phyloP scores from a whole-genome alignment of 2,797 vertebrate species.

The Helostoma temminkii region DNA sequence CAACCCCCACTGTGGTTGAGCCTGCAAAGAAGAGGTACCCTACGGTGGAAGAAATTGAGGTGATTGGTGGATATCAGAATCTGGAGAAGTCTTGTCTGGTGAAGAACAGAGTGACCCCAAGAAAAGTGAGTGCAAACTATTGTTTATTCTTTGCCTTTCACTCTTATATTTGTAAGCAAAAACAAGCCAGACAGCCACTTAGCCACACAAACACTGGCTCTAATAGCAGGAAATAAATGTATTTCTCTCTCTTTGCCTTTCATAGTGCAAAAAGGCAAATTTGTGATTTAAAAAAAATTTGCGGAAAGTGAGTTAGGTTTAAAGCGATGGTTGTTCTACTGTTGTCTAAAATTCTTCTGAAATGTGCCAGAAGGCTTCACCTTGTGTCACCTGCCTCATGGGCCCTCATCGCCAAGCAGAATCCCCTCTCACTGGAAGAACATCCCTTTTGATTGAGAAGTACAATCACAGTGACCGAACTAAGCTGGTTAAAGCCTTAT shows the following conservation, averaged over 20 bases:
- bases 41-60: constrained; percentile 91
- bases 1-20: constrained; percentile 29
- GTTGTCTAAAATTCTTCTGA: constrained; percentile 9
- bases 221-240: neutral
- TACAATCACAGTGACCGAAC: constrained; percentile 49
- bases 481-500: constrained; percentile 84
- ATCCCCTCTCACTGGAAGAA: constrained; percentile 71
- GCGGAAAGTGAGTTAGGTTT: neutral
- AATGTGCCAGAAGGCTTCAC: constrained; percentile 22
- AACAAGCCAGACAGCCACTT: neutral
- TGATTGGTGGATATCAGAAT: constrained; percentile 92
- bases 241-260: neutral
- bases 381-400: constrained; percentile 27
- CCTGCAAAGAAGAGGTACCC: constrained; percentile 89
- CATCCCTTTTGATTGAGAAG: constrained; percentile 77
- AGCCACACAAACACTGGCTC: neutral
- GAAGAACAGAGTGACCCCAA: constrained; percentile 84
- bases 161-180: neutral
- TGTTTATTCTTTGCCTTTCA: neutral
- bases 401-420: constrained; percentile 31
- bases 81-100: constrained; percentile 90
- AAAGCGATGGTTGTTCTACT: neutral
- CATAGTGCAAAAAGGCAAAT: neutral
- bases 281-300: neutral
- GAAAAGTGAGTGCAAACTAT: constrained; percentile 85